Base-by-base conservation (phyloP, 2,888 invertebrate species). In the Embidobia sp. region DNA sequence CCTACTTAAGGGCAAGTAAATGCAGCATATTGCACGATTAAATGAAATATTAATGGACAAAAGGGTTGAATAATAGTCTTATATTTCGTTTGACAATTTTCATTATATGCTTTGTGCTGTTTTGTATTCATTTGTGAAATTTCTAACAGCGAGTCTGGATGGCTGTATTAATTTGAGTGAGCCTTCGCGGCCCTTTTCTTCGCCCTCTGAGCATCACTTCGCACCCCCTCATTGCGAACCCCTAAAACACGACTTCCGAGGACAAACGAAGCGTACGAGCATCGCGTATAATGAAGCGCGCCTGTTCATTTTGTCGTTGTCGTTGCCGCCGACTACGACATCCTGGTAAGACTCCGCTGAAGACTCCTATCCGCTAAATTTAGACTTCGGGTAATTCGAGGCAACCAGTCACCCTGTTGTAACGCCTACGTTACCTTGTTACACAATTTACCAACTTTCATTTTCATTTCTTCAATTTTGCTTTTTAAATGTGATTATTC, bases 261-360 rank as follows among this genome's bases (percentile, higher is more conserved):
- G 85, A 84, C 86, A 88, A 89, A 89, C 89, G 89, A 89, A 89
- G 89, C 88, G 89, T 88, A 82, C 85, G 84, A 88, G 85, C 87
- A 85, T 86, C 86, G 86, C 85, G 86, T 86, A 89, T 89, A 89
- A 89, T 88, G 89, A 89, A 89, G 87, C 88, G 84, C 83, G 86
- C 84, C 84, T 85, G 85, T 86, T 85, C 84, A 83, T 83, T 85
- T n/a, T n/a, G n/a, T n/a, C n/a, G n/a, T 81, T 80, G 78, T 80
- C 81, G 79, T 77, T 80, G 77, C 69, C 78, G 80, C 75, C 77
- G 75, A 67, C 73, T 77, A 77, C 77, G 48, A 18, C 67, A 61
- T 70, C 67, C 76, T 61, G 70, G 48, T 64, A 79, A 77, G 79
- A 73, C 70, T 64, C 48, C 22, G 61, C 44, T 46, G 42, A 72